Base-by-base conservation (phyloP, 1,140 invertebrate species). In the Lasaia peninsularis region DNA sequence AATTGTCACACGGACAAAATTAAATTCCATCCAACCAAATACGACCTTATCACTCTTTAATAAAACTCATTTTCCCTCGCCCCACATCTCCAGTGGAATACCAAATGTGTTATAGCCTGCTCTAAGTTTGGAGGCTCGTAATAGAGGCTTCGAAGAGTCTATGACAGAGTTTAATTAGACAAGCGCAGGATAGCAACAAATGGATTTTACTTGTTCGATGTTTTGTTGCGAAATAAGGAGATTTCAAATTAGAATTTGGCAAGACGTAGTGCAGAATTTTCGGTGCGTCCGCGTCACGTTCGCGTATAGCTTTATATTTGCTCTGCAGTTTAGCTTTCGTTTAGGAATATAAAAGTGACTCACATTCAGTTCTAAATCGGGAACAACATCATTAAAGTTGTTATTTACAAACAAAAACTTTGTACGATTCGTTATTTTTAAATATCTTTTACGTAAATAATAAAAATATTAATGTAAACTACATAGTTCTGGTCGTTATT, bases 121-220 rank as follows among this genome's bases (percentile, higher is more conserved):
- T 80, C 78, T 79, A 86, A 88, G 80, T 88, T 86, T 76, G 81
- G 83, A 82, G 72, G 72, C 77, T 81, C 79, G 83, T 88, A 88
- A 88, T 85, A 86, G 86, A 88, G 82, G 79, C 85, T 86, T 83
- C 83, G 86, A 82, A 85, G 77, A 88, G 82, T 82, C 85, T 88
- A 88, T 88, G 83, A 86, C 86, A 86, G 79, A 84, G 81, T 81
- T 80, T 88, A 88, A 88, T 88, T 84, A 88, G 86, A 88, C 86
- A 86, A 82, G 75, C 86, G 81, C 73, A 72, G 72, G 73, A 81
- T 83, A 73, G 70, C 80, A 78, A 71, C 78, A 80, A 86, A 86
- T 88, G 83, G 86, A 86, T 78, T 88, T 86, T 86, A 81, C 86
- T 88, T 83, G 86, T 88, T 75, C 71, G 24, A 60, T 50, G 33